phyloP scores from a whole-genome alignment of 2,888 invertebrate genomes.

The Ommatoiulus sabulosus region DNA sequence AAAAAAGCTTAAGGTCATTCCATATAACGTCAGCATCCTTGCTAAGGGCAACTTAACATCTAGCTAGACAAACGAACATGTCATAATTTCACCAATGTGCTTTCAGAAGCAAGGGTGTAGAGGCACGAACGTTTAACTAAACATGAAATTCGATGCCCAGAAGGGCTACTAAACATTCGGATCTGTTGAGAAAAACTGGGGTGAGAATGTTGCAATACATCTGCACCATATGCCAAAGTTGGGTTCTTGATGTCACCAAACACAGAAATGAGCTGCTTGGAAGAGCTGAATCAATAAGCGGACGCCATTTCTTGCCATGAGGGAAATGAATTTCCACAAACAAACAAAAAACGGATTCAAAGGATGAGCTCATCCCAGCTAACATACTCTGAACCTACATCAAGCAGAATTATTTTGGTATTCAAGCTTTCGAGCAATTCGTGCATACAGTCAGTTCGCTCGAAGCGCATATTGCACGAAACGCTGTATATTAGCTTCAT shows the following conservation, averaged over 20 bases:
- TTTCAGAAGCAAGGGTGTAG: not conserved
- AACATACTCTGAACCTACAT: not conserved
- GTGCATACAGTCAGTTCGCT: not conserved
- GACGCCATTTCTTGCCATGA: conserved; percentile 24
- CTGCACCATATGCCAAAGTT: not conserved
- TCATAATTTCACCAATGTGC: not conserved
- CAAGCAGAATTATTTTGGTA: conserved; percentile 9
- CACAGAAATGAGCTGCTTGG: not conserved
- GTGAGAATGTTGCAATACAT: not conserved
- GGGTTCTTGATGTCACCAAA: not conserved
- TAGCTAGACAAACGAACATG: not conserved
- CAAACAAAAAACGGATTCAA: not conserved
- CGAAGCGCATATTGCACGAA: not conserved
- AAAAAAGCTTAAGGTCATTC: not conserved
- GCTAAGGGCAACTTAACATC: not conserved
- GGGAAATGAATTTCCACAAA: too few relatives aligned
- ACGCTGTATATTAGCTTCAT: not conserved
- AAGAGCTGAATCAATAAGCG: conserved; percentile 17
- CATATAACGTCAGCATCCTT: not conserved
- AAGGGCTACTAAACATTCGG: not conserved
- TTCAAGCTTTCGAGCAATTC: not conserved
- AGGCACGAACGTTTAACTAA: not conserved
- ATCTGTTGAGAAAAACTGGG: not conserved
- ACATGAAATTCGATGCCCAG: not conserved
- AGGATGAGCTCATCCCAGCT: not conserved